Base-by-base conservation (phyloP, 2,888 invertebrate genomes). In the Pilophorus perplexus region DNA sequence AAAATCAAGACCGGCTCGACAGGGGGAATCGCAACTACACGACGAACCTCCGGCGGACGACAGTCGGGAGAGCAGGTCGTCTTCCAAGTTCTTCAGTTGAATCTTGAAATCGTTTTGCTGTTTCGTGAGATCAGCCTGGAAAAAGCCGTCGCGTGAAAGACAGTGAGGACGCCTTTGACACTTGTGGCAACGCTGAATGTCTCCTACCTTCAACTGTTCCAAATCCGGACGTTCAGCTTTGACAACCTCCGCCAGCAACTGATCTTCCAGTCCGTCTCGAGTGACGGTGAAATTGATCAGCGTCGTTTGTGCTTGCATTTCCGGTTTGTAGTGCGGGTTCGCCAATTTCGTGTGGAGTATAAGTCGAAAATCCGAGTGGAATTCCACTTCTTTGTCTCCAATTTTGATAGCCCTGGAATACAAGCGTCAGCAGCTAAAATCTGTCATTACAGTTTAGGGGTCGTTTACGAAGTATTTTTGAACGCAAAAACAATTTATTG, bases 61-160 rank as follows among this genome's bases (percentile, higher is more conserved):
- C 62, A 83, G 77, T 72, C 84, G 83, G 0, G 93, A 93, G 0
- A 97, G 80, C 12, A 97, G 81, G 76, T 94, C 93, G 77, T 97
- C 96, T 80, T 97, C 97, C 55, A 97, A 81, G 64, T 86, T 83
- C 75, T 96, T 97, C 40, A 97, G 79, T 76, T 92, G 91, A 70
- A 97, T 96, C 78, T 96, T 97, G 75, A 96, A 97, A 77, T 96
- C 89, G 77, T 97, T 97, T 78, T 97, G 96, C 77, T 96, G 96
- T 74, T 91, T 90, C 0, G 96, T 97, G 69, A 97, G 80, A 74
- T 95, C 93, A 1, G 94, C 93, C 82, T 83, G 70, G 37, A 76
- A 55, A n/a, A n/a, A n/a, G n/a, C n/a, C n/a, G n/a, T n/a, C 33
- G 12, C 33, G 44, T 16, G 18, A 44, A 10, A 14, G 18, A 44